phyloP scores from a whole-genome alignment of 2,888 invertebrate genomes.

The Macaria notata region DNA sequence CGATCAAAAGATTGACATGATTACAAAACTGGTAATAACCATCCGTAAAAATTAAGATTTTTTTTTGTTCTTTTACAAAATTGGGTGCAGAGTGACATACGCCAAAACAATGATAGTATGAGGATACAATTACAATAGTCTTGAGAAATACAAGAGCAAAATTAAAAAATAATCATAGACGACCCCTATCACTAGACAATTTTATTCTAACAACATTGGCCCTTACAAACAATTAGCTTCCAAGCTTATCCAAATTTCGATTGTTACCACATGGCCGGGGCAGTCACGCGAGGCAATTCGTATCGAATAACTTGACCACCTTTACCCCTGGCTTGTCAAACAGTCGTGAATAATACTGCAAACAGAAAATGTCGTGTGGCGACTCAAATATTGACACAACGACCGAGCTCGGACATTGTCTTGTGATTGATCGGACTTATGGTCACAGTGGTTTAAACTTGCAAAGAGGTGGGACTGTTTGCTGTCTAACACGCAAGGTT shows the following conservation, averaged over 20 bases:
- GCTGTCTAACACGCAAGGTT: constrained; percentile 1
- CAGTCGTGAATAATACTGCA: constrained; percentile 73
- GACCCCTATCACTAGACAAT: no score
- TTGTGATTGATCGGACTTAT: constrained; percentile 75
- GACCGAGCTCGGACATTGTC: constrained; percentile 59
- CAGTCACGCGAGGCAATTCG: constrained; percentile 58
- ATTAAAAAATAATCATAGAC: no score
- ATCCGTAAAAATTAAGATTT: no score
- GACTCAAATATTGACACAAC: constrained; percentile 70
- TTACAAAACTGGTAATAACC: no score
- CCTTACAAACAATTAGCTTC: constrained; percentile 11
- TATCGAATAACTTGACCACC: constrained; percentile 34
- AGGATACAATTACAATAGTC: no score
- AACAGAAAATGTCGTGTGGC: constrained; percentile 69
- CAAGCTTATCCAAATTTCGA: constrained; percentile 48
- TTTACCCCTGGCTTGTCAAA: constrained; percentile 58
- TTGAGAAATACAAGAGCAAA: no score
- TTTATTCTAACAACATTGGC: no score
- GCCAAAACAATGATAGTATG: no score
- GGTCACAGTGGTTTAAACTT: constrained; percentile 35
- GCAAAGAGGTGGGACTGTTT: constrained; percentile 16
- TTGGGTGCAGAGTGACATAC: no score
- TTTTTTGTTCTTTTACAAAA: no score
- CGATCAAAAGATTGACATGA: no score
- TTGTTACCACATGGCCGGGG: constrained; percentile 45